Conservation (phyloP, 2,888 invertebrate genomes). For the Loripinus fragilis region DNA sequence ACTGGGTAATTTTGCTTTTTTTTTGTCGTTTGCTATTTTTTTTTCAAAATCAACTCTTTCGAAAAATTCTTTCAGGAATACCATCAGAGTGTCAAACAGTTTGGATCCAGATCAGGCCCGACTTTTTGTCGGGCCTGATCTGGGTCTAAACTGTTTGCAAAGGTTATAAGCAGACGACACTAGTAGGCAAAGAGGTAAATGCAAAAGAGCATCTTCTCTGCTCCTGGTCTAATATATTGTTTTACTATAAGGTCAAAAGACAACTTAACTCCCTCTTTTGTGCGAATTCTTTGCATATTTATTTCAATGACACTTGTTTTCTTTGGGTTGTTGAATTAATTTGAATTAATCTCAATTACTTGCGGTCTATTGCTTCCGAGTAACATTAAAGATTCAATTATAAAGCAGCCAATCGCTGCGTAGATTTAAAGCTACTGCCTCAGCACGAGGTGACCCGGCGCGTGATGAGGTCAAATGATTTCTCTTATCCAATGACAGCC, state of each 20-base stretch:
- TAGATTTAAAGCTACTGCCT: conserved; percentile 8
- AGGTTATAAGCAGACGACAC: too few relatives aligned
- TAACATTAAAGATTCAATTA: conserved; percentile 57
- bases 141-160: too few relatives aligned
- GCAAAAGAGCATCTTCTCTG: too few relatives aligned
- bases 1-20: too few relatives aligned
- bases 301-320: conserved; percentile 55
- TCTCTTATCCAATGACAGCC: conserved; percentile 47
- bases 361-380: conserved; percentile 47
- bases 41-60: too few relatives aligned
- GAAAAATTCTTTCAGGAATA: too few relatives aligned
- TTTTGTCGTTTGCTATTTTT: too few relatives aligned
- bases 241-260: conserved; percentile 1
- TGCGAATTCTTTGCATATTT: conserved; percentile 25
- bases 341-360: conserved; percentile 66
- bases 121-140: too few relatives aligned
- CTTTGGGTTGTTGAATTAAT: conserved; percentile 35
- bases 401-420: conserved; percentile 39
- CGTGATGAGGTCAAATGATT: conserved; percentile 46
- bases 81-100: too few relatives aligned
- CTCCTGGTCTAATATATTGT: too few relatives aligned
- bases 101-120: too few relatives aligned
- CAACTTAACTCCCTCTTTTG: background rate
- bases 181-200: too few relatives aligned
- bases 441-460: conserved; percentile 25